Percentiles rank a stretch among this genome's conserved stretches.
These are phyloP conservation scores for Grus americana DNA, from an alignment of 2,113 vertebrate species.

Conservation along the genomic window DNA sequence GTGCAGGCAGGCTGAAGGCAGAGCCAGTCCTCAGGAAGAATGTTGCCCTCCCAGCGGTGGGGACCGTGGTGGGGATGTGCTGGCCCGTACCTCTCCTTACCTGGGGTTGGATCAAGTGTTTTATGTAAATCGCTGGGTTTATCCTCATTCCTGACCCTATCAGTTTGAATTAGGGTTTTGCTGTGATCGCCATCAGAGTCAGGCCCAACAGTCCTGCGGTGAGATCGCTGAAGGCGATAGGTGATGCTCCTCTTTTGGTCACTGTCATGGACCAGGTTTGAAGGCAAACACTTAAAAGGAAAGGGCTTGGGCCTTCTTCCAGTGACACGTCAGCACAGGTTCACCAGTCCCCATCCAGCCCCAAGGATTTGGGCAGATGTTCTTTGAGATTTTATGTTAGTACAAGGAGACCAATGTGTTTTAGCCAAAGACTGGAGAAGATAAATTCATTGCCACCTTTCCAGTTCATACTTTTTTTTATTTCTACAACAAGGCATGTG, in stretches of 20 bases:
- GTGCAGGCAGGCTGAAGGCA: background rate
- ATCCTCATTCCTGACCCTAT: background rate
- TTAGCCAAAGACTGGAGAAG: background rate
- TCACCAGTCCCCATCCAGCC: background rate
- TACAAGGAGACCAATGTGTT: background rate
- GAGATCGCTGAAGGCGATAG: accelerated
- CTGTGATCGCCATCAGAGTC: accelerated
- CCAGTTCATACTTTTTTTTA: background rate
- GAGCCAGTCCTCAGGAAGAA: background rate
- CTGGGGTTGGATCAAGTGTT: background rate
- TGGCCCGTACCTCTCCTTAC: background rate
- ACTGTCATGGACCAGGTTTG: background rate
- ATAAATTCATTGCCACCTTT: background rate
- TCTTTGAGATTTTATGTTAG: background rate
- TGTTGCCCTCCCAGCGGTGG: background rate
- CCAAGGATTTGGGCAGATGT: background rate
- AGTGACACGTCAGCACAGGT: background rate
- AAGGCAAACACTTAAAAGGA: background rate
- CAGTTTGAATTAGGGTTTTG: background rate
- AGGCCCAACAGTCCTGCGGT: accelerated
- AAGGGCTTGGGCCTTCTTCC: background rate
- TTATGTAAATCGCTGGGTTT: background rate
- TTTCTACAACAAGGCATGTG: background rate
- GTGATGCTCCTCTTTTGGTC: background rate
- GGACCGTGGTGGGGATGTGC: accelerated